Conservation (phyloP, 2,888 invertebrate genomes). For the Anoncus sp. region DNA sequence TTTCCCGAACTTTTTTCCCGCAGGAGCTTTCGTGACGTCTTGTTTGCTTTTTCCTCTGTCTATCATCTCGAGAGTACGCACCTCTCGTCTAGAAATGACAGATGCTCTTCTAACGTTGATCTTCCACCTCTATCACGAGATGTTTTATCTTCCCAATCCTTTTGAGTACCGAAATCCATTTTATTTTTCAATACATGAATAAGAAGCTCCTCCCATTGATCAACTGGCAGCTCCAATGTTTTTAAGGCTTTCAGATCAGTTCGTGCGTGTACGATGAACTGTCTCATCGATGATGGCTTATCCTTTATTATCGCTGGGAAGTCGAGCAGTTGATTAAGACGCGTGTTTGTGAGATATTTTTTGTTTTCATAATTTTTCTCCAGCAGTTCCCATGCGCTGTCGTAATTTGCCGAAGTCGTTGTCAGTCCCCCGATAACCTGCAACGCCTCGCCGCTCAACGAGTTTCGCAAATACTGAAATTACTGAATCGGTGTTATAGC, state of each 20-base stretch:
- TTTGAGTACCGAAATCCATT: conserved; percentile 50
- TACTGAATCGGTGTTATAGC: conserved; percentile 48
- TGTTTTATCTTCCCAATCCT: conserved; percentile 50
- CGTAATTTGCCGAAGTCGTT: conserved; percentile 45
- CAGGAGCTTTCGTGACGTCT: no score
- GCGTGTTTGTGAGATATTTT: conserved; percentile 45
- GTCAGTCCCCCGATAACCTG: conserved; percentile 49
- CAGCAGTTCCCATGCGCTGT: conserved; percentile 37
- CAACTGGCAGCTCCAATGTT: conserved; percentile 45
- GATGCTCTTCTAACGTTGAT: conserved; percentile 39
- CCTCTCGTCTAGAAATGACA: conserved; percentile 47
- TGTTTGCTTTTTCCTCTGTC: no score
- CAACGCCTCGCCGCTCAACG: conserved; percentile 45
- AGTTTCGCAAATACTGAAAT: conserved; percentile 50
- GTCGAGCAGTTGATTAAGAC: conserved; percentile 50
- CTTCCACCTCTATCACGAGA: neutral
- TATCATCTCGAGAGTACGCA: no score
- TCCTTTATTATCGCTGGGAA: conserved; percentile 56
- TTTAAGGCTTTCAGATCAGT: conserved; percentile 44
- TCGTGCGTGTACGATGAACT: conserved; percentile 49
- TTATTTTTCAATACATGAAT: conserved; percentile 54
- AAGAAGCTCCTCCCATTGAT: conserved; percentile 52
- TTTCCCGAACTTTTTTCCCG: no score
- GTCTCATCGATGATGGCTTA: conserved; percentile 40
- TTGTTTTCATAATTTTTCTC: conserved; percentile 30